phyloP scores from a whole-genome alignment of 2,113 vertebrate genomes.

The Sitta europaea region DNA sequence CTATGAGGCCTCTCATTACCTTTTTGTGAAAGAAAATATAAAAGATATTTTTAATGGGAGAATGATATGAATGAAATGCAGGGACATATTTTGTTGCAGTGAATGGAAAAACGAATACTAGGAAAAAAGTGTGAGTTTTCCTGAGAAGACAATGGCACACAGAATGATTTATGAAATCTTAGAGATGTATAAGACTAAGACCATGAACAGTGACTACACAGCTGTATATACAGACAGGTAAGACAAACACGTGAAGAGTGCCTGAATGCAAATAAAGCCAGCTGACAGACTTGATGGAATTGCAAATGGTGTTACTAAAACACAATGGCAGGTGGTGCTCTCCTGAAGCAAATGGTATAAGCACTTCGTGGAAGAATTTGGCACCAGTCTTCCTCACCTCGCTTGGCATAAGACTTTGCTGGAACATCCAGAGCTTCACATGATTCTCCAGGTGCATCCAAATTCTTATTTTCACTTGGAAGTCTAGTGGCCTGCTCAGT shows the following conservation, averaged over 20 bases:
- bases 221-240: neutral
- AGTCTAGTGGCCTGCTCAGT: slow-evolving; percentile 60
- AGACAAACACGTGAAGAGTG: neutral
- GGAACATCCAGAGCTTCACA: slow-evolving; percentile 72
- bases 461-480: slow-evolving; percentile 66
- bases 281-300: slow-evolving; percentile 2
- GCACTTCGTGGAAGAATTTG: slow-evolving; percentile 38
- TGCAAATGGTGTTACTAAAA: neutral
- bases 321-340: slow-evolving; percentile 29
- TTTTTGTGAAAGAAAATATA: neutral
- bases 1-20: neutral
- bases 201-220: neutral
- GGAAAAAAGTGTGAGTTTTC: neutral
- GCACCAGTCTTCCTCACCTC: slow-evolving; percentile 78
- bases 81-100: neutral
- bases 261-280: neutral
- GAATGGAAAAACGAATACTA: neutral
- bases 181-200: neutral
- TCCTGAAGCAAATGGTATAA: slow-evolving; percentile 40
- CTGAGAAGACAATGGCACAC: neutral
- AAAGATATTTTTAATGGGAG: neutral
- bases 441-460: slow-evolving; percentile 37
- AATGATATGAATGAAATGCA: neutral
- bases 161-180: neutral
- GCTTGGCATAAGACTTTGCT: slow-evolving; percentile 71